A percentile compares a stretch with the other conserved stretches of the same genome.
Evolutionary conservation across 2,888 invertebrate genomes (phyloP).

Genomic region (Galeruca laticollis): DNA sequence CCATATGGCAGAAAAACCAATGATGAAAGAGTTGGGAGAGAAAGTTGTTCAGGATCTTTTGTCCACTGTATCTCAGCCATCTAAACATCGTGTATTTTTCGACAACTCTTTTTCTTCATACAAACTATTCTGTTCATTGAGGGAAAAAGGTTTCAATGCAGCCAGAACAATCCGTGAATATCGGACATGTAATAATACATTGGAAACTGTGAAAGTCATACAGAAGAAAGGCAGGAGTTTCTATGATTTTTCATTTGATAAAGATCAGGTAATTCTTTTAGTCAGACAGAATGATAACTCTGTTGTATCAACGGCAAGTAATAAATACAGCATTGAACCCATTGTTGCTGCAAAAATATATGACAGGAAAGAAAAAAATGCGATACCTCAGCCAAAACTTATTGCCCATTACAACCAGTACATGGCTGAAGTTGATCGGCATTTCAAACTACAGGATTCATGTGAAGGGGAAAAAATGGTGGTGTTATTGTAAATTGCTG

Average conservation of each 20-base stretch:
- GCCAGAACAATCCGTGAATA: conserved; percentile 34
- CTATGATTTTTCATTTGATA: conserved; percentile 26
- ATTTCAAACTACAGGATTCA: conserved; percentile 11
- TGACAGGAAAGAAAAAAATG: conserved; percentile 12
- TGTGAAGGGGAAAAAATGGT: background rate
- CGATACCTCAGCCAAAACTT: conserved; percentile 23
- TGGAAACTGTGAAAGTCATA: too few relatives aligned
- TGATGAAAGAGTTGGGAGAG: conserved; percentile 3
- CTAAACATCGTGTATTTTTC: too few relatives aligned
- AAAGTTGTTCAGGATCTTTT: conserved; percentile 14
- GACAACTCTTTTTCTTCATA: conserved; percentile 7
- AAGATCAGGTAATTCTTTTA: conserved; percentile 19
- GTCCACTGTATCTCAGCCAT: conserved; percentile 18
- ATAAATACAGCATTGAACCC: conserved; percentile 8
- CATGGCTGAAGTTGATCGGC: too few relatives aligned
- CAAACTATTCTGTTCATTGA: conserved; percentile 21
- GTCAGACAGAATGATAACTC: conserved; percentile 38
- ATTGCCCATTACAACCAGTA: too few relatives aligned
- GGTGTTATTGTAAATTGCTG: too few relatives aligned
- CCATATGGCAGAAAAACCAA: conserved; percentile 15
- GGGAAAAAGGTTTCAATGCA: conserved; percentile 12
- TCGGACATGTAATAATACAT: conserved; percentile 29
- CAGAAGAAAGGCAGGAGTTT: too few relatives aligned
- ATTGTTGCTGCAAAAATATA: background rate
- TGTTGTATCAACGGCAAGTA: conserved; percentile 28